A percentile compares a stretch with the other conserved stretches of the same genome.
Evolutionary conservation across 2,888 invertebrate genomes (phyloP).

Genomic region (Alsophila aescularia): DNA sequence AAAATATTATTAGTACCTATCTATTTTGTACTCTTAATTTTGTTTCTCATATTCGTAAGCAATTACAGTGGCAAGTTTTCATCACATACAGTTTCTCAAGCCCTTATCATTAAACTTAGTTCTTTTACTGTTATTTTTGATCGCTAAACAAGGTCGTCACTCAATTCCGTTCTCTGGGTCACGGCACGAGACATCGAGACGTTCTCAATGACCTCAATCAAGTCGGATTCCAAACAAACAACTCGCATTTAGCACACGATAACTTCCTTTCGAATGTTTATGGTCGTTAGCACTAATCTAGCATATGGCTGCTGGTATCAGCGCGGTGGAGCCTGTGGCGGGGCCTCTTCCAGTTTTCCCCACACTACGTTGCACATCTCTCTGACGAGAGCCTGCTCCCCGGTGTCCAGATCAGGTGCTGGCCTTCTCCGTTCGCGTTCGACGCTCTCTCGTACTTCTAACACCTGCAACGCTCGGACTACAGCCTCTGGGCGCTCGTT

Average conservation of each 20-base stretch:
- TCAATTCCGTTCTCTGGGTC: slow-evolving; percentile 71
- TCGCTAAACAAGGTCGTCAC: slow-evolving; percentile 71
- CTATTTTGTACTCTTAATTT: slow-evolving; percentile 37
- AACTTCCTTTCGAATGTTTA: slow-evolving; percentile 50
- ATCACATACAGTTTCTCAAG: slow-evolving; percentile 39
- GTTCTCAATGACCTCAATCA: slow-evolving; percentile 72
- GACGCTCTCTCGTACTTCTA: slow-evolving; percentile 95
- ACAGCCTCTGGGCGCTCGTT: slow-evolving; percentile 95
- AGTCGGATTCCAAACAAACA: slow-evolving; percentile 70
- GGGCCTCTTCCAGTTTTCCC: slow-evolving; percentile 94
- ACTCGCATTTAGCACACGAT: slow-evolving; percentile 57
- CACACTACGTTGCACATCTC: slow-evolving; percentile 99
- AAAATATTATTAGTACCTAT: slow-evolving; percentile 27
- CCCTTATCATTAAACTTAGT: slow-evolving; percentile 47
- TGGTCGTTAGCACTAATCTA: slow-evolving; percentile 31
- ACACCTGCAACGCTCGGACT: slow-evolving; percentile 95
- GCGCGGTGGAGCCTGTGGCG: slow-evolving; percentile 84
- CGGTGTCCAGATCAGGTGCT: slow-evolving; percentile 90
- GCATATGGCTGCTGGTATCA: slow-evolving; percentile 39
- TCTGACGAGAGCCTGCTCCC: slow-evolving; percentile 95
- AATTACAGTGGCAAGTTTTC: slow-evolving; percentile 47
- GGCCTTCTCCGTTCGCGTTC: slow-evolving; percentile 87
- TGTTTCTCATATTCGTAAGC: slow-evolving; percentile 14
- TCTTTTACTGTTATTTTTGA: slow-evolving; percentile 55
- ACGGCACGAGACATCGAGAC: slow-evolving; percentile 65